These are phyloP conservation scores for Balanococcus diminutus DNA, from an alignment of 2,888 invertebrate species.

Conservation along the genomic window DNA sequence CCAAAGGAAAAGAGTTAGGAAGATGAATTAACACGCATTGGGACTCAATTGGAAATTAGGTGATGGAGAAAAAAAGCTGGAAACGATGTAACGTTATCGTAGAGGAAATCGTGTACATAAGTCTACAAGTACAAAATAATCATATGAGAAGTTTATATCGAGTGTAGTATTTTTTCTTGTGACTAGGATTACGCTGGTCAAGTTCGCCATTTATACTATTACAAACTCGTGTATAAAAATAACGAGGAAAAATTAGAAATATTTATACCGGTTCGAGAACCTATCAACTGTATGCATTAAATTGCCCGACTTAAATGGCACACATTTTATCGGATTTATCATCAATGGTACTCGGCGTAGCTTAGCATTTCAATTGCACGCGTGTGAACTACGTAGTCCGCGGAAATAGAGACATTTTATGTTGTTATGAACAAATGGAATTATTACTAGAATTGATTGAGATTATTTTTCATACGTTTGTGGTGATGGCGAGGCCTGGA, in stretches of 20 bases:
- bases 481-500: too few relatives aligned
- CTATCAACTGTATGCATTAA: not conserved
- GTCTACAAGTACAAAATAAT: conserved; percentile 2
- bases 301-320: not conserved
- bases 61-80: not conserved
- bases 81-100: not conserved
- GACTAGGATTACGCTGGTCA: not conserved
- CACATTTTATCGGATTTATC: not conserved
- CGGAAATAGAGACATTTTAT: not conserved
- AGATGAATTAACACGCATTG: not conserved
- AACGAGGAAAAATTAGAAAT: not conserved
- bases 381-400: not conserved
- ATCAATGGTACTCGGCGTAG: not conserved
- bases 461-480: not conserved
- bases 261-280: not conserved
- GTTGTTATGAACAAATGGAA: not conserved
- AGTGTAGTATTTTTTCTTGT: not conserved
- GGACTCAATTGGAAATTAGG: too few relatives aligned
- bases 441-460: not conserved
- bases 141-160: not conserved
- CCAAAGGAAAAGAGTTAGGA: too few relatives aligned
- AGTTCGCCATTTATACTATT: not conserved
- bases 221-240: not conserved
- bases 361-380: not conserved
- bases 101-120: not conserved